Percentiles rank a stretch among this genome's conserved stretches.
These are phyloP conservation scores for Habroteleia sp. DNA, from an alignment of 2,888 invertebrate species.

Conservation along the genomic window DNA sequence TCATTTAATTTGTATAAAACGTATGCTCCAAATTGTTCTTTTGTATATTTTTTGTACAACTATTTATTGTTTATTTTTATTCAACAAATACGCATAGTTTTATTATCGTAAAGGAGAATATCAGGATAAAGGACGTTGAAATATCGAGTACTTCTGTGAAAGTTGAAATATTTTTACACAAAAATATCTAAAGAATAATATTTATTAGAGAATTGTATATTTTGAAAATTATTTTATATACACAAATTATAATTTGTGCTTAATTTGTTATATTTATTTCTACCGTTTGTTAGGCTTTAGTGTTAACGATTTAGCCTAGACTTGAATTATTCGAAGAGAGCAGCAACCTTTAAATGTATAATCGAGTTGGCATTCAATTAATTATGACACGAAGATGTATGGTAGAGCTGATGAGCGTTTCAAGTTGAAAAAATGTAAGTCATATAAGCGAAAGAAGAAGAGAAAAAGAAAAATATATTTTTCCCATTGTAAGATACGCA, in stretches of 20 bases:
- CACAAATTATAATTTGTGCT: neutral
- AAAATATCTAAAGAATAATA: conserved; percentile 14
- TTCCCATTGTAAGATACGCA: conserved; percentile 61
- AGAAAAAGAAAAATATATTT: conserved; percentile 56
- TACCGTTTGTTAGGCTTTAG: too few species aligned
- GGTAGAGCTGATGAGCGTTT: conserved; percentile 44
- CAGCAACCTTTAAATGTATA: conserved; percentile 26
- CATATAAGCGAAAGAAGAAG: conserved; percentile 35
- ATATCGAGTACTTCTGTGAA: conserved; percentile 1
- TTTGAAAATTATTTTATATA: conserved; percentile 15
- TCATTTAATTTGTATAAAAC: too few species aligned
- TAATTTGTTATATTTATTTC: conserved; percentile 19
- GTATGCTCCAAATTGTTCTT: too few species aligned
- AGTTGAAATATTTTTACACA: conserved; percentile 42
- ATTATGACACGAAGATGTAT: conserved; percentile 49
- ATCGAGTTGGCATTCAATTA: conserved; percentile 52
- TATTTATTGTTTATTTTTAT: too few species aligned
- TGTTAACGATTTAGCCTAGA: too few species aligned
- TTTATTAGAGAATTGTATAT: conserved; percentile 21
- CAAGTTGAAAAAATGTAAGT: conserved; percentile 41
- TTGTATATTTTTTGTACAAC: too few species aligned
- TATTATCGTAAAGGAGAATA: conserved; percentile 13
- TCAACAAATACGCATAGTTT: too few species aligned
- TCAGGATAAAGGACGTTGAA: conserved; percentile 21
- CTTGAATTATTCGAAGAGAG: too few species aligned